Conservation (phyloP, 1,140 invertebrate species). For the Drosophila orena region DNA sequence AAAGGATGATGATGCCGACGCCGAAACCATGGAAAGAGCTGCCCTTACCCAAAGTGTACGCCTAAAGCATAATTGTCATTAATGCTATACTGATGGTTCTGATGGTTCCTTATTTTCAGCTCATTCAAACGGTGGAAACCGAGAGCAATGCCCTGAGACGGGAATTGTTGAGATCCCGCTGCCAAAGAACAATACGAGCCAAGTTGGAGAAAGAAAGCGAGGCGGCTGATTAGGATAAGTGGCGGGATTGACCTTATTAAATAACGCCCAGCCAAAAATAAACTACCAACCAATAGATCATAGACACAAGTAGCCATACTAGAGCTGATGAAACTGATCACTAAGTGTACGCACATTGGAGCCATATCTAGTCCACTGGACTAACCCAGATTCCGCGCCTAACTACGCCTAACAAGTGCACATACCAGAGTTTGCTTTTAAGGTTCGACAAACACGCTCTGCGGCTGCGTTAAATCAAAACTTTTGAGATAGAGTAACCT, state of each 20-base stretch:
- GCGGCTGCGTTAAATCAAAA: constrained; percentile 34
- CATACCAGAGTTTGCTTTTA: constrained; percentile 53
- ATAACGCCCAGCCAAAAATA: neutral
- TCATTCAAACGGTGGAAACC: constrained; percentile 62
- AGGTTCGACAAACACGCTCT: constrained; percentile 34
- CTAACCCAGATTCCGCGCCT: constrained; percentile 64
- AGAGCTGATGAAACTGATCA: constrained; percentile 27
- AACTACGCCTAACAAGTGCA: constrained; percentile 63
- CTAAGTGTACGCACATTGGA: constrained; percentile 1
- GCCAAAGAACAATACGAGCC: constrained; percentile 45
- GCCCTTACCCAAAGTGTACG: neutral
- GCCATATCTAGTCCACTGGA: constrained; percentile 4
- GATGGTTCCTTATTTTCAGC: constrained; percentile 18
- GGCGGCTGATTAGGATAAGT: constrained; percentile 2
- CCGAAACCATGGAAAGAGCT: constrained; percentile 18
- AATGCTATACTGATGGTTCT: no score
- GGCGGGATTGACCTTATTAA: neutral
- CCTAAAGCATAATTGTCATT: neutral
- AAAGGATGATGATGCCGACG: constrained; percentile 54
- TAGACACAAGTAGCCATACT: neutral
- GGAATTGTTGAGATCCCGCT: constrained; percentile 69
- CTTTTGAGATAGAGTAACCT: constrained; percentile 57
- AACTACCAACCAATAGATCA: neutral
- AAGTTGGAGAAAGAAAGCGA: constrained; percentile 51
- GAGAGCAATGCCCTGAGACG: constrained; percentile 68